Evolutionary conservation across 2,113 vertebrate genomes (phyloP).

Genomic region (Oplegnathus fasciatus): DNA sequence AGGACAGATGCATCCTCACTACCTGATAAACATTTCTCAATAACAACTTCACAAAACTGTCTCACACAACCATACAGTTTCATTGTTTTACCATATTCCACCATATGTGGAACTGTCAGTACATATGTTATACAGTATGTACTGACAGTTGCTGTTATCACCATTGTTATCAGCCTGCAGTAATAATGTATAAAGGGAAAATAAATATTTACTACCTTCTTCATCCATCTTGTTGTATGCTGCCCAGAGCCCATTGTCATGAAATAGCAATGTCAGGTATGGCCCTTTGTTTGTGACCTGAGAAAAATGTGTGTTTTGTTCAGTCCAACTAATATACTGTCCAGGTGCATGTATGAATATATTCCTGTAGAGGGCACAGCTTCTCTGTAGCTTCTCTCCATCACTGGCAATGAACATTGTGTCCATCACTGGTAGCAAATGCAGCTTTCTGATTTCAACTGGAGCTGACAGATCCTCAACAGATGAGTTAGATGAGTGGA

Average conservation of each 20-base stretch:
- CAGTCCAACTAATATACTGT: not conserved
- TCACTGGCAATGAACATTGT: not conserved
- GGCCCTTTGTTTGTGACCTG: conserved; percentile 4
- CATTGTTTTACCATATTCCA: not conserved
- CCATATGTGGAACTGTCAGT: too few relatives aligned
- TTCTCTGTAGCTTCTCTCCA: conserved; percentile 38
- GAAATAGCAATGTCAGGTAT: not conserved
- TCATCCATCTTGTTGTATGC: not conserved
- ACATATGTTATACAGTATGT: too few relatives aligned
- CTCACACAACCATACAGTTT: not conserved
- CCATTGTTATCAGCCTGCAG: not conserved
- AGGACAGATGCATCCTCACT: too few relatives aligned
- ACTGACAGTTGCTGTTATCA: not conserved
- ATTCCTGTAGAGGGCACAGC: conserved; percentile 76
- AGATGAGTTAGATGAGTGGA: not conserved
- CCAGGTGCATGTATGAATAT: conserved; percentile 13
- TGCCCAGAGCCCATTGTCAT: not conserved
- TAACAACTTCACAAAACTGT: not conserved
- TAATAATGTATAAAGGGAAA: not conserved
- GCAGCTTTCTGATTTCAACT: not conserved
- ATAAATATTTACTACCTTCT: not conserved
- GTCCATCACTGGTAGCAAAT: not conserved
- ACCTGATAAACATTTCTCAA: not conserved
- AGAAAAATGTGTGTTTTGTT: not conserved
- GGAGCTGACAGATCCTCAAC: not conserved